phyloP scores from a whole-genome alignment of 1,140 invertebrate species.

The Himalopsyche phryganea region DNA sequence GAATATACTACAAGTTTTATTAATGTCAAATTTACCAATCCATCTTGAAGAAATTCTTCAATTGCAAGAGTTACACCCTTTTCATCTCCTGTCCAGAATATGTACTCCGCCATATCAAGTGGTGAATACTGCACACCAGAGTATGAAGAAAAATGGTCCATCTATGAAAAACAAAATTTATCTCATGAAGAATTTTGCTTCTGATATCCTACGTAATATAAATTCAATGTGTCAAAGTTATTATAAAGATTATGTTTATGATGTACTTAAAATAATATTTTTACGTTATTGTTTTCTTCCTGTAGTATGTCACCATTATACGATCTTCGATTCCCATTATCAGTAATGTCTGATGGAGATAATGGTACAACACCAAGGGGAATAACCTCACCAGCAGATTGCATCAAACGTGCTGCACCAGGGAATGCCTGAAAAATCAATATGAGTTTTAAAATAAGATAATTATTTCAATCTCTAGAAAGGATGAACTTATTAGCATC shows the following conservation, averaged over 20 bases:
- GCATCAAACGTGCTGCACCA: constrained; percentile 48
- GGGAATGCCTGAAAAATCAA: constrained; percentile 43
- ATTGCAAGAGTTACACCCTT: constrained; percentile 68
- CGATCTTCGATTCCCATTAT: constrained; percentile 38
- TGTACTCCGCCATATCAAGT: constrained; percentile 71
- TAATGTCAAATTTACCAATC: constrained; percentile 60
- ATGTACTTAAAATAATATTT: not conserved
- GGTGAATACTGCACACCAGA: constrained; percentile 62
- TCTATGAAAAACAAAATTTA: constrained; percentile 32
- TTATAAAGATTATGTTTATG: constrained; percentile 2
- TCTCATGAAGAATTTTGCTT: not conserved
- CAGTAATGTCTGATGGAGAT: constrained; percentile 22
- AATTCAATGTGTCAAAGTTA: constrained; percentile 1
- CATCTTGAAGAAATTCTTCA: constrained; percentile 68
- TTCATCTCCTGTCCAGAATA: constrained; percentile 76
- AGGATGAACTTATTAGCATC: too few species aligned
- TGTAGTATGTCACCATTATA: constrained; percentile 48
- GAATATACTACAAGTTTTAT: too few species aligned
- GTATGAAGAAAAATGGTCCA: constrained; percentile 48
- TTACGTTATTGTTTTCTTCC: constrained; percentile 48
- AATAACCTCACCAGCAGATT: constrained; percentile 36
- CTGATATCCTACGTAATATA: not conserved
- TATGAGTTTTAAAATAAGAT: too few species aligned
- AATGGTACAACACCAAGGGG: constrained; percentile 10
- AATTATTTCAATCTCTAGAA: too few species aligned